Conservation (phyloP, 2,888 invertebrate genomes). For the Empis livida region DNA sequence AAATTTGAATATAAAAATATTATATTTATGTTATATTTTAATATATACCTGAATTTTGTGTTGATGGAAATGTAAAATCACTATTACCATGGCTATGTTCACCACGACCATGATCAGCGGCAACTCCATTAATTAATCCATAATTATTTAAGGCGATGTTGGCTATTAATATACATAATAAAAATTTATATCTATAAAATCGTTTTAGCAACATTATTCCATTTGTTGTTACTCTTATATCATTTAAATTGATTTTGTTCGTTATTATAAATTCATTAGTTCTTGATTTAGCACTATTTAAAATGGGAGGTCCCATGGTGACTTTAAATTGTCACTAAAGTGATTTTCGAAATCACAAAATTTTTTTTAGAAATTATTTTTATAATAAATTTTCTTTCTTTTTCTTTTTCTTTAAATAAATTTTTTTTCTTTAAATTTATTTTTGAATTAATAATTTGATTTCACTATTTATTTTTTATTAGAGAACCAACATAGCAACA, state of each 20-base stretch:
- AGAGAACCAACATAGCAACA: too few species aligned
- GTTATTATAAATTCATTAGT: not conserved
- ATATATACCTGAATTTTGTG: not conserved
- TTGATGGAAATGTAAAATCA: not conserved
- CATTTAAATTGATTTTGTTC: not conserved
- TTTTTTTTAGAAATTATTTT: not conserved
- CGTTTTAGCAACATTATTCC: not conserved
- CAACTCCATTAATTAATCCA: not conserved
- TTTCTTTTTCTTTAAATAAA: not conserved
- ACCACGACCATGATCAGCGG: not conserved
- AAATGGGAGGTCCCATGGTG: not conserved
- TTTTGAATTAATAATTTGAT: too few species aligned
- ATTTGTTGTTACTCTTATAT: not conserved
- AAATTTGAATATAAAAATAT: not conserved
- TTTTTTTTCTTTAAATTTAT: not conserved
- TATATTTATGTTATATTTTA: not conserved
- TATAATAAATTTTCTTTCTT: not conserved
- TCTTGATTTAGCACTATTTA: not conserved
- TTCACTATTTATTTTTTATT: not conserved
- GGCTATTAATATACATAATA: constrained; percentile 1
- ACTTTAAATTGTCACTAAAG: too few species aligned
- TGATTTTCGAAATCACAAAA: too few species aligned
- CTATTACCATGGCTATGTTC: not conserved
- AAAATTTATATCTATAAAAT: not conserved
- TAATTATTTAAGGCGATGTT: constrained; percentile 1